phyloP scores from a whole-genome alignment of 2,797 vertebrate genomes.

The Uromys caudimaculatus region DNA sequence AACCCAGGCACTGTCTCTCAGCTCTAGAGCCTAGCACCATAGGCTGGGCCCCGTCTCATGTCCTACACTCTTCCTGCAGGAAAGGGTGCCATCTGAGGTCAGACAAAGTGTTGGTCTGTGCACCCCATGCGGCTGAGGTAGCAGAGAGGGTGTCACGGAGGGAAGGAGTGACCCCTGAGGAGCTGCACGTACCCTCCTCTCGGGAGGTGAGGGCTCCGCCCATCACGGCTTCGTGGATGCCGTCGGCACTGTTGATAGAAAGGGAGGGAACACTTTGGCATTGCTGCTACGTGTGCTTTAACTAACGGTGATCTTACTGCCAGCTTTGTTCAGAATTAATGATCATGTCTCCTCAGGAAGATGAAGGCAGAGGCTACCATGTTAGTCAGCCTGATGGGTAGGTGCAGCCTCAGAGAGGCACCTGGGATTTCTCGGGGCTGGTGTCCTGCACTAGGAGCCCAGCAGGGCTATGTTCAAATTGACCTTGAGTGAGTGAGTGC shows the following conservation, averaged over 20 bases:
- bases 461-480: not conserved
- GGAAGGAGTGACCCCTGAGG: not conserved
- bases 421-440: fast-evolving
- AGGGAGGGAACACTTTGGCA: not conserved
- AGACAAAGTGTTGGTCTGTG: not conserved
- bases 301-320: not conserved
- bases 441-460: not conserved
- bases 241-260: fast-evolving
- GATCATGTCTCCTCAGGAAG: not conserved
- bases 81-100: not conserved
- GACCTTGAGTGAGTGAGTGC: not conserved
- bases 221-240: fast-evolving
- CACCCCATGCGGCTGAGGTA: not conserved
- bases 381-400: not conserved
- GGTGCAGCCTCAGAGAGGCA: not conserved
- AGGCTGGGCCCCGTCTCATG: not conserved
- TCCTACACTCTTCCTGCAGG: fast-evolving
- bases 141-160: not conserved
- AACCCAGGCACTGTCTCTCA: not conserved
- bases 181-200: fast-evolving
- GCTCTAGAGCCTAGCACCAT: no score
- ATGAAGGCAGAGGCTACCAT: not conserved
- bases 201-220: not conserved
- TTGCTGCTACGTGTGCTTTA: not conserved
- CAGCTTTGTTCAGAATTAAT: not conserved